Conservation (phyloP, 2,113 vertebrate species). For the Istiophorus platypterus region DNA sequence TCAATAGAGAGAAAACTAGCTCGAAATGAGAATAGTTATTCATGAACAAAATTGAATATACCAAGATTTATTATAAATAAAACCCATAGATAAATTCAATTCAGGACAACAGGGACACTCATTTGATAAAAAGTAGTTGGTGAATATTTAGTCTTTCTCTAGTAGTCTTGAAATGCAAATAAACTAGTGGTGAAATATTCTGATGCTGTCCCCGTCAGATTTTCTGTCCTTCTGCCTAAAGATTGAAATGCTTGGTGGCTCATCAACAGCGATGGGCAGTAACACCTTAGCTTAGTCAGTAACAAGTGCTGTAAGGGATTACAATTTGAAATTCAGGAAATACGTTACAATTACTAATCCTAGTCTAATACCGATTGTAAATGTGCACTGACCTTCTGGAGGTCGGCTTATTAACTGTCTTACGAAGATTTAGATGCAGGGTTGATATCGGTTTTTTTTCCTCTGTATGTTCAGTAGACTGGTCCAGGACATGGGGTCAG, state of each 20-base stretch:
- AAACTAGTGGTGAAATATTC: neutral
- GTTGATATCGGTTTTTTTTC: no score
- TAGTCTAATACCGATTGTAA: no score
- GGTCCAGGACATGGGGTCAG: no score
- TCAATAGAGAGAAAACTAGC: neutral
- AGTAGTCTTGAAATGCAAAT: slow-evolving; percentile 25
- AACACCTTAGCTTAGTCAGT: neutral
- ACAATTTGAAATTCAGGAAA: no score
- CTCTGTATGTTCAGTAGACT: no score
- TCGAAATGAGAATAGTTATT: neutral
- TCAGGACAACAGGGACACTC: slow-evolving; percentile 17
- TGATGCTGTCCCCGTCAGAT: neutral
- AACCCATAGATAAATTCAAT: slow-evolving; percentile 21
- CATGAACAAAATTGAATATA: neutral
- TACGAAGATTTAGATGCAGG: no score
- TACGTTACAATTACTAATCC: no score
- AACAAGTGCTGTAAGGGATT: no score
- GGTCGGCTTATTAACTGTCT: no score
- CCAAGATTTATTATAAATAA: slow-evolving; percentile 10
- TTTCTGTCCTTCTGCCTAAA: neutral
- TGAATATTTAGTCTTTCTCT: slow-evolving; percentile 15
- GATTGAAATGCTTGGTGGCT: neutral
- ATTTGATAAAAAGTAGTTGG: slow-evolving; percentile 30
- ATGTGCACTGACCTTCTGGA: no score
- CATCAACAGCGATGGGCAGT: neutral